Base-by-base conservation (phyloP, 2,113 vertebrate species). In the Saguinus imperator region DNA sequence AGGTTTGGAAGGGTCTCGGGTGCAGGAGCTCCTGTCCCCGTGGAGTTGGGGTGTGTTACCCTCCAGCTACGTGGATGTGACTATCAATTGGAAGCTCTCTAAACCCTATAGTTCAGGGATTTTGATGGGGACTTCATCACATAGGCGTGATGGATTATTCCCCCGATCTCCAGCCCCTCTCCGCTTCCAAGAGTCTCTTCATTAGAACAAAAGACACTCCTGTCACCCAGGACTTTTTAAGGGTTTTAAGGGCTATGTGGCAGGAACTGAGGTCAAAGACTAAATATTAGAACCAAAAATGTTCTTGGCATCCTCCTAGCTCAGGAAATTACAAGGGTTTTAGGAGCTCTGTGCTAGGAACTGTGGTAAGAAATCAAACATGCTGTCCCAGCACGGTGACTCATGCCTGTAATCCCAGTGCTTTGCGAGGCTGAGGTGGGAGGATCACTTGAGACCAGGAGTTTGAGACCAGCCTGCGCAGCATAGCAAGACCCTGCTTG, bases 341-440 rank as follows among this genome's bases (percentile, higher is more conserved):
- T 64, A 18, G 37, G 25, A 43, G n/a, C 37, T 11, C 16, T 27
- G 81, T 43, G 37, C 81, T 17, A 40, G 81, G 57, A 40, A 9
- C n/a, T n/a, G 27, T 66, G 64, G 64, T 35, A 45, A 86, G 45
- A 50, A 32, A 25, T 21, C 61, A 23, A n/a, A 43, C 20, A 68
- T 14, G 8, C 25, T 11, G 25, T 50, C 25, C 10, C 1, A 10
- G 25, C 25, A 10, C 0, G 0, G 11, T 75, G 40, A 10, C 6
- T 6, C 18, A 2, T 1, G 23, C 23, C 72, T 75, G 6, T 70
- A n/a, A n/a, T 75, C 72, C 40, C 40, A 45, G 6, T 12, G 27
- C 25, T 25, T 45, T 3, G 23, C 18, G 40, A 75, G 37, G 23
- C 72, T 43, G 40, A 75, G 40, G 72, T 6, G 3, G 72, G 40